Evolutionary conservation across 2,888 invertebrate species (phyloP).

Genomic region (Stenurella melanura): DNA sequence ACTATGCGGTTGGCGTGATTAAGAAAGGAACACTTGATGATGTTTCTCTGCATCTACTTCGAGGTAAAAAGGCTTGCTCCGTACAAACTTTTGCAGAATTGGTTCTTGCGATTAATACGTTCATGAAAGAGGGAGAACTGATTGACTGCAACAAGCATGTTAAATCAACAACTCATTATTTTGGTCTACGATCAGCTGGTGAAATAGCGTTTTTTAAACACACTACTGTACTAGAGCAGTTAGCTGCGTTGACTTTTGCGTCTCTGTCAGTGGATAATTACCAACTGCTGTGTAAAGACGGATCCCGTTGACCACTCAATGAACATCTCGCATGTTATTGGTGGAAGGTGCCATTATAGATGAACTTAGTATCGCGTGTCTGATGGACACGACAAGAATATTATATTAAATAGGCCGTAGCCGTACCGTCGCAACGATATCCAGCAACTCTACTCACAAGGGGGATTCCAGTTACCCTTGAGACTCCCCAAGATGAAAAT

Average conservation of each 20-base stretch:
- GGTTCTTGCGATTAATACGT: constrained; percentile 90
- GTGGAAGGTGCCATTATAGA: constrained; percentile 91
- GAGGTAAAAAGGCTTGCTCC: constrained; percentile 90
- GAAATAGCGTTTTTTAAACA: constrained; percentile 95
- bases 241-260: constrained; percentile 78
- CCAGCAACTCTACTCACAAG: too few relatives aligned
- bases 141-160: constrained; percentile 97
- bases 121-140: constrained; percentile 88
- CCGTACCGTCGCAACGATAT: too few relatives aligned
- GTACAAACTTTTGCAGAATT: constrained; percentile 96
- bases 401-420: too few relatives aligned
- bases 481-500: too few relatives aligned
- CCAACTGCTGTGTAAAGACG: constrained; percentile 89
- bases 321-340: constrained; percentile 88
- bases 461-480: too few relatives aligned
- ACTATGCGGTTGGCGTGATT: constrained; percentile 91
- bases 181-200: constrained; percentile 88
- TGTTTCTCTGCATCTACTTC: constrained; percentile 79
- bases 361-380: too few relatives aligned
- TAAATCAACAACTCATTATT: constrained; percentile 92
- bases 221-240: constrained; percentile 85
- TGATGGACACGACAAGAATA: too few relatives aligned
- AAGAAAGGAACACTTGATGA: constrained; percentile 80
- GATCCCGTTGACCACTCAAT: constrained; percentile 80
- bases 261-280: constrained; percentile 81